Conservation (phyloP, 2,888 invertebrate species). For the Diarsia rubi region DNA sequence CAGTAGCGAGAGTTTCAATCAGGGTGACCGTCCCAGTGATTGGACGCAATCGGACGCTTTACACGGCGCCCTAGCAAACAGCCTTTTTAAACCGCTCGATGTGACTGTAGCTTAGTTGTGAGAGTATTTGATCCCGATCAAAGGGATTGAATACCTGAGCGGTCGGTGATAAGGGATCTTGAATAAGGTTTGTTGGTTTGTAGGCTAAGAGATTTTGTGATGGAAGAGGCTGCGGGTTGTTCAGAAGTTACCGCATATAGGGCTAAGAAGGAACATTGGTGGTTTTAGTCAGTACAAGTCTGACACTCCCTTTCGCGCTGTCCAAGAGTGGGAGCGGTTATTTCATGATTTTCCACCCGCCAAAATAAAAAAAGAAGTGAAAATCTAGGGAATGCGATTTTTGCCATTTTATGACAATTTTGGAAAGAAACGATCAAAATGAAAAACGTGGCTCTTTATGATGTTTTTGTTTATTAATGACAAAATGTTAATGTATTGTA, state of each 20-base stretch:
- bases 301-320: no score
- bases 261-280: no score
- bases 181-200: not conserved
- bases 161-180: not conserved
- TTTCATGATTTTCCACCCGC: no score
- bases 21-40: slow-evolving; percentile 72
- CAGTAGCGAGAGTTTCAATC: slow-evolving; percentile 69
- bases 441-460: no score
- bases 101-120: slow-evolving; percentile 20
- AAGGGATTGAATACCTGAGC: slow-evolving; percentile 20
- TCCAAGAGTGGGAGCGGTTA: no score
- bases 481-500: no score
- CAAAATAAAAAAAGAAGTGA: no score
- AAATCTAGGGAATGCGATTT: not conserved
- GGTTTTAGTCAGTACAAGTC: no score
- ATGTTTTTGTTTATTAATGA: no score
- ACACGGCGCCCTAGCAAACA: slow-evolving; percentile 55
- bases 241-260: no score
- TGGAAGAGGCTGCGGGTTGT: no score
- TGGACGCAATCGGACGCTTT: slow-evolving; percentile 71
- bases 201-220: slow-evolving; percentile 1
- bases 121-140: slow-evolving; percentile 21
- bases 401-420: not conserved
- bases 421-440: not conserved
- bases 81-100: slow-evolving; percentile 39